phyloP scores from a whole-genome alignment of 2,888 invertebrate genomes.

The Drosophila kambysellisi region DNA sequence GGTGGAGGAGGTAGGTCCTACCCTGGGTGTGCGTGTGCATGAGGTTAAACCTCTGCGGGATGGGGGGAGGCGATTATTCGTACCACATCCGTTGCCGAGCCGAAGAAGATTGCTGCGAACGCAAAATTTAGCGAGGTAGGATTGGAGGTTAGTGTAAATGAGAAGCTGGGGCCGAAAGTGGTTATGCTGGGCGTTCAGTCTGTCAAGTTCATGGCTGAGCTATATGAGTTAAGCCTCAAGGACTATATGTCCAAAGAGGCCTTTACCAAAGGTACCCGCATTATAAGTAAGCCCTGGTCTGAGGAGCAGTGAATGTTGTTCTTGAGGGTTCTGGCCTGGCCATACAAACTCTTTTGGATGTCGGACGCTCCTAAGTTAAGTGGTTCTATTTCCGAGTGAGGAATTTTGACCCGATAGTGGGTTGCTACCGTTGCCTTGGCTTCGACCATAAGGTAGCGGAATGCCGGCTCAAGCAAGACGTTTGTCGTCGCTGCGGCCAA shows the following conservation, averaged over 20 bases:
- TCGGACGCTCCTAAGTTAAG: neutral
- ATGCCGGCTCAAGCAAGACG: neutral
- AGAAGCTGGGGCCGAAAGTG: neutral
- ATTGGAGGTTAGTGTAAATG: no score
- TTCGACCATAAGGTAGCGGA: slow-evolving; percentile 1
- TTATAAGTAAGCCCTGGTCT: slow-evolving; percentile 3
- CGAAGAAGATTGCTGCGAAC: no score
- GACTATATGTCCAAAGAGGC: slow-evolving; percentile 7
- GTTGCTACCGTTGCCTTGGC: neutral
- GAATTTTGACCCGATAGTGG: neutral
- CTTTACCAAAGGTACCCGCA: neutral
- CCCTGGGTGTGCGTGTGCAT: no score
- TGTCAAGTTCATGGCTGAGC: slow-evolving; percentile 12
- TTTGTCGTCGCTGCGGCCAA: neutral
- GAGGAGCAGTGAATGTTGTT: neutral
- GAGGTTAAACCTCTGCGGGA: no score
- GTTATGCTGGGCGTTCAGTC: slow-evolving; percentile 9
- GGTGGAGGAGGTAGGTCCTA: no score
- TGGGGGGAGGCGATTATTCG: no score
- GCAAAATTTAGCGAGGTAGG: no score
- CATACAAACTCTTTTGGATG: neutral
- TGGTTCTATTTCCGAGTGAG: neutral
- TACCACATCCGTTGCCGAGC: no score
- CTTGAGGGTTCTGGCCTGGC: neutral
- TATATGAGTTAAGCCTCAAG: slow-evolving; percentile 16